These are phyloP conservation scores for Rattus norvegicus DNA, from an alignment of 2,113 vertebrate genomes.

Conservation along the genomic window DNA sequence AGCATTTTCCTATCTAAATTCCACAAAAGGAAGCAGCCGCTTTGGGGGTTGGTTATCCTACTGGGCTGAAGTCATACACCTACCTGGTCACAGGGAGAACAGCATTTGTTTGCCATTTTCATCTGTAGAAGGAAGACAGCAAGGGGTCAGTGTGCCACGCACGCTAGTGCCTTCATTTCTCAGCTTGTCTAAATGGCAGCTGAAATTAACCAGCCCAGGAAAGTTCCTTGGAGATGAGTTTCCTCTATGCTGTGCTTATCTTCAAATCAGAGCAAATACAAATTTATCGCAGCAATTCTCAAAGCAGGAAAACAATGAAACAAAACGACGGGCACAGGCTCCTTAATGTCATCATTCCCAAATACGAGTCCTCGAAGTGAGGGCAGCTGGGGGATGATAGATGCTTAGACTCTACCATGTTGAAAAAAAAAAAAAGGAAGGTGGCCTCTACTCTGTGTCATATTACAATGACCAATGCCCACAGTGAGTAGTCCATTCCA, in stretches of 20 bases:
- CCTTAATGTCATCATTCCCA: too few relatives aligned
- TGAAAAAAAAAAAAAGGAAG: background rate
- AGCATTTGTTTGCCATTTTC: slow-evolving; percentile 92
- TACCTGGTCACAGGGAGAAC: slow-evolving; percentile 94
- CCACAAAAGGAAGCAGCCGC: background rate
- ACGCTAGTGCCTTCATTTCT: background rate
- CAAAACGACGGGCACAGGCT: background rate
- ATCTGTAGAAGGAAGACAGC: slow-evolving; percentile 86
- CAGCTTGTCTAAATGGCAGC: background rate
- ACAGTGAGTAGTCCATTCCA: background rate
- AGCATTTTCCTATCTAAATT: background rate
- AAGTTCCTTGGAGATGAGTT: background rate
- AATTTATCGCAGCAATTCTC: too few relatives aligned
- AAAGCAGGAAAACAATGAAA: background rate
- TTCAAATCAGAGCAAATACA: background rate
- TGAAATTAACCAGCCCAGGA: background rate
- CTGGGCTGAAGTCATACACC: background rate
- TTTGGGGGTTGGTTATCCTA: background rate
- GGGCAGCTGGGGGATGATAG: too few relatives aligned
- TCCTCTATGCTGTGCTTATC: background rate
- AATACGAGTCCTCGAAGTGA: too few relatives aligned
- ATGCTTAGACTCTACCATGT: background rate
- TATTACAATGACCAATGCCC: background rate
- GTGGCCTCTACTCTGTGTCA: background rate
- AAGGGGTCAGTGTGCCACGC: background rate